Conservation (phyloP, 92 coral and sea anemone genomes). For the Desmophyllum pertusum region DNA sequence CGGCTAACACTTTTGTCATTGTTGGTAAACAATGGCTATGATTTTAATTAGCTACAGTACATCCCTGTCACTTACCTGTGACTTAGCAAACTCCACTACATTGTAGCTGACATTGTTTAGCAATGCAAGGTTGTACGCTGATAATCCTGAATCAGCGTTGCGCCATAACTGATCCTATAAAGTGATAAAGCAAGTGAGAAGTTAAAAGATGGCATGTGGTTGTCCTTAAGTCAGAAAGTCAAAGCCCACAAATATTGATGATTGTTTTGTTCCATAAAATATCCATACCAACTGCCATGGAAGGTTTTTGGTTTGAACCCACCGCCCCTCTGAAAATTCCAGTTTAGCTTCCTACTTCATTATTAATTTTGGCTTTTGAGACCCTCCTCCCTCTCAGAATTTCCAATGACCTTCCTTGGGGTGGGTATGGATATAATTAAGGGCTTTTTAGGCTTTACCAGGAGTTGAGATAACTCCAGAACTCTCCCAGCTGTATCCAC, state of each 20-base stretch:
- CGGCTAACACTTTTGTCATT: too few species aligned
- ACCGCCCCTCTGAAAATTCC: background rate
- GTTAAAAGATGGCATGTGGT: background rate
- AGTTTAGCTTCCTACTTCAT: too few species aligned
- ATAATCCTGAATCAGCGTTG: conserved; percentile 90
- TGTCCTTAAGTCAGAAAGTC: background rate
- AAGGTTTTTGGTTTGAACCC: too few species aligned
- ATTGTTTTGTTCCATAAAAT: too few species aligned
- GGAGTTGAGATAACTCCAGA: conserved; percentile 89
- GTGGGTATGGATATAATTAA: too few species aligned
- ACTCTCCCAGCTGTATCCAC: conserved; percentile 98
- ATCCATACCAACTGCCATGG: too few species aligned
- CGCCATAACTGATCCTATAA: conserved; percentile 97
- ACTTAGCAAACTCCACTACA: conserved; percentile 97
- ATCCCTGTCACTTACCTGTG: conserved; percentile 88
- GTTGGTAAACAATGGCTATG: too few species aligned
- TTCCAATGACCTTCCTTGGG: too few species aligned
- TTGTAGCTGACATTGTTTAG: conserved; percentile 95
- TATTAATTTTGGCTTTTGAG: too few species aligned
- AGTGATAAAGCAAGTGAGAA: background rate
- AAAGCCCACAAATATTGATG: background rate
- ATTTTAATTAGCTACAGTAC: too few species aligned
- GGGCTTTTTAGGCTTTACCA: conserved; percentile 68
- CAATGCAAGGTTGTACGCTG: conserved; percentile 95
- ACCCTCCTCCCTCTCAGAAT: too few species aligned